Evolutionary conservation across 2,113 vertebrate genomes (phyloP).

Genomic region (Campylomormyrus tamandua): DNA sequence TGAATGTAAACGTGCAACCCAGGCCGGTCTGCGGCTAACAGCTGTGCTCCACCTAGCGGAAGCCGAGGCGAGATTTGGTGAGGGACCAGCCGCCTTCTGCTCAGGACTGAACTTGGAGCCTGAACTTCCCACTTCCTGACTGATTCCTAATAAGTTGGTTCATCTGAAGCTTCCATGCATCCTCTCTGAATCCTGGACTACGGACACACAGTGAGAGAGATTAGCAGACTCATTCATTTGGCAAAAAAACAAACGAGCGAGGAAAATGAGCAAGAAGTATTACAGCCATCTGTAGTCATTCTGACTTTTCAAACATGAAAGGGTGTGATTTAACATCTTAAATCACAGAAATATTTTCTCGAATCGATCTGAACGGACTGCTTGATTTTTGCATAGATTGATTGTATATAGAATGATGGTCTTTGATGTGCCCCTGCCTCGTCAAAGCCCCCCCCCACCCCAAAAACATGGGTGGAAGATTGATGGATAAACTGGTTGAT

Average conservation of each 20-base stretch:
- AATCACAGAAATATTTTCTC: background rate
- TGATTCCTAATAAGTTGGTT: background rate
- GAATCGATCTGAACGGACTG: background rate
- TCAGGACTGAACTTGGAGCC: background rate
- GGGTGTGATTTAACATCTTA: background rate
- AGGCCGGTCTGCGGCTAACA: background rate
- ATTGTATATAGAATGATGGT: background rate
- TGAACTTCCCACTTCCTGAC: background rate
- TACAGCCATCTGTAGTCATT: background rate
- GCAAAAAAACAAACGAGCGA: background rate
- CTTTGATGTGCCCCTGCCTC: background rate
- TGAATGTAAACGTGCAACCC: background rate
- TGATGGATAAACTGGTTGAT: background rate
- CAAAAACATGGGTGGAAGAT: background rate
- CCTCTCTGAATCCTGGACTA: background rate
- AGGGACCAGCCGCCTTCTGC: background rate
- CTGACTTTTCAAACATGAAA: background rate
- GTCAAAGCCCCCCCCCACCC: background rate
- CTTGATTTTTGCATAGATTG: background rate
- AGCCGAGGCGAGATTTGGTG: background rate
- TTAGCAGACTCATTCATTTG: background rate
- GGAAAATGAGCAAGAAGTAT: background rate
- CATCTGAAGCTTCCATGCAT: background rate
- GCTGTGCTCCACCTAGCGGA: background rate
- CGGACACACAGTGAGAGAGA: background rate